Base-by-base conservation (phyloP, 2,888 invertebrate genomes). In the Artemia sp. region DNA sequence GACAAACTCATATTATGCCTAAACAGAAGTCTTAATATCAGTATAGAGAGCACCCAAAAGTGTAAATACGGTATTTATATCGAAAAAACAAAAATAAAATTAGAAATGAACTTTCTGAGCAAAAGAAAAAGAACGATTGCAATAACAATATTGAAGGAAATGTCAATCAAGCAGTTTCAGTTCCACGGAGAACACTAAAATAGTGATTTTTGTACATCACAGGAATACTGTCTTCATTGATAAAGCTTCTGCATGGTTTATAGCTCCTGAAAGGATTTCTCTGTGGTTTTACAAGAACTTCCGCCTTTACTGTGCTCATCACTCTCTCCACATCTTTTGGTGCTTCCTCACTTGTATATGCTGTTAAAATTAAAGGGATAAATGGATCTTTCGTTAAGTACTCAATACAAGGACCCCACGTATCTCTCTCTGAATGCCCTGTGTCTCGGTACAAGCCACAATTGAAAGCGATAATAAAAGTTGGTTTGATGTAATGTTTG, bases 131-230 rank as follows among this genome's bases (percentile, higher is more conserved):
- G 38, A 38, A 38, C 38, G 6, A 3, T 38, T 6, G 2, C 38
- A 38, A 38, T 38, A 38, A 38, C 6, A 38, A 38, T 38, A 4
- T 38, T 38, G 38, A 38, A 38, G 38, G 38, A 38, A 38, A 38
- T 38, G 38, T 38, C 38, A 38, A 3, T 38, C 4, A 38, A 38
- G 38, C 38, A 4, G 38, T 38, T 38, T 58, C n/a, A 14, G 14
- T 14, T 14, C 58, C 58, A 58, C 14, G 58, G n/a, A 73, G 72
- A 51, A 75, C 73, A 51, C 73, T 71, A 51, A 74, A 72, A 68
- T 82, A 86, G 77, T 84, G 84, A 78, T 88, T 88, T 76, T 87
- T 88, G 75, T 86, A 88, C 75, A 87, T 81, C 71, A 88, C 78
- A 0, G 88, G 87, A 67, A 82, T 83, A 67, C 83, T 82, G 72